Evolutionary conservation across 2,888 invertebrate species (phyloP), one percentile per base, ranked within the genome.

Genomic region (Crossocerus cetratus): DNA sequence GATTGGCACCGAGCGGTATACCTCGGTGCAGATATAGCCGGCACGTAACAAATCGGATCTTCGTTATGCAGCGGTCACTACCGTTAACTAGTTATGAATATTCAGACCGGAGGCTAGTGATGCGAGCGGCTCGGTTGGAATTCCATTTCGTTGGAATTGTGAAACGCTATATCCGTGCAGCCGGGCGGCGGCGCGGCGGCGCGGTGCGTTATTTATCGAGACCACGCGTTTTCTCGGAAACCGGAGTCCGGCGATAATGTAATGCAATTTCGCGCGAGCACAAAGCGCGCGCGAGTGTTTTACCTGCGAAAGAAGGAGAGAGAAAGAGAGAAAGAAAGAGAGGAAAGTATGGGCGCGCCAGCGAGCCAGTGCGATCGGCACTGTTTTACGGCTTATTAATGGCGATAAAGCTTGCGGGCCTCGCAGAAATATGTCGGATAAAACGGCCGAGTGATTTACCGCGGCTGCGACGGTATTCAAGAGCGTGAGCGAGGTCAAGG

Each of bases 101-200:
- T 75, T 67, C 16, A 49, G 63, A 65, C 64, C 60, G 74, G 65
- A 59, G n/a, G 18, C 58, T 73, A 75, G 74, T 75, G 74, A 75
- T 76, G 61, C 45, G 5, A n/a, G 64, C 32, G 49, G 23, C 49
- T 49, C 45, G 5, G 42, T 43, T 54, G 21, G 44, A 42, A 13
- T 32, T 18, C 16, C 13, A 18, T 16, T 57, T 18, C 20, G 3
- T 21, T 42, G 3, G 44, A 21, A 42, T 59, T 59, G 42, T 21
- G 59, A 59, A 43, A 59, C 3, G 44, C 23, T 23, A 21, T 16
- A 16, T 42, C 18, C 23, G 8, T 8, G 18, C 59, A 43, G 49
- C 49, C n/a, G 22, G 16, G 49, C n/a, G 3, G 21, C 44, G 13
- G 32, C 59, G 21, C 3, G 42, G 43, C 4, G 13, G 49, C 49